Conservation (phyloP, 2,888 invertebrate species). For the Hypselothyrea guttata region DNA sequence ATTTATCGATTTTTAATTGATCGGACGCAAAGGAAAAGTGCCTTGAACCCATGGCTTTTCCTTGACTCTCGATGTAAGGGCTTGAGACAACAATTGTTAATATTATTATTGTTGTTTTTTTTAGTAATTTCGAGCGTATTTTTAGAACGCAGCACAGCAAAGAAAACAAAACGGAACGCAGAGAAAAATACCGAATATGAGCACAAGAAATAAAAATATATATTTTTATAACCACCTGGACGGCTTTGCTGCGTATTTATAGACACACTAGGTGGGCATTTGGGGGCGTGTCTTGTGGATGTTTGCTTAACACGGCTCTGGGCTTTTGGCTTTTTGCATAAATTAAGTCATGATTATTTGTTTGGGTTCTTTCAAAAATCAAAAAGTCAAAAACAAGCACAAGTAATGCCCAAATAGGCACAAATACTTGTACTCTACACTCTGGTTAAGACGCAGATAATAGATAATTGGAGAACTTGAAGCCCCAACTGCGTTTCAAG, state of each 20-base stretch:
- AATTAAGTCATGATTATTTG: constrained; percentile 41
- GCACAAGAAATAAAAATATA: too few species aligned
- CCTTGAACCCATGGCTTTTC: constrained; percentile 58
- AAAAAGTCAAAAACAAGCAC: too few species aligned
- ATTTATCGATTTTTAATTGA: constrained; percentile 68
- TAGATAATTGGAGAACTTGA: background rate
- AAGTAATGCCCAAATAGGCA: constrained; percentile 18
- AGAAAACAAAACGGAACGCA: background rate
- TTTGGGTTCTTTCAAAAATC: background rate
- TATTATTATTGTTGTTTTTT: constrained; percentile 9
- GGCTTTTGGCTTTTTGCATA: constrained; percentile 38
- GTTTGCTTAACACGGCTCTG: constrained; percentile 28
- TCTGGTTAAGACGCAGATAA: background rate
- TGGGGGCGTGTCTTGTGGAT: constrained; percentile 23
- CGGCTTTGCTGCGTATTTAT: constrained; percentile 44
- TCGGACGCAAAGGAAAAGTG: constrained; percentile 32
- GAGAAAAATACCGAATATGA: constrained; percentile 24
- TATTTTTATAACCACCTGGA: constrained; percentile 58
- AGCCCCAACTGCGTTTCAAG: constrained; percentile 1
- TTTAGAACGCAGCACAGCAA: constrained; percentile 25
- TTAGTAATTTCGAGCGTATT: constrained; percentile 17
- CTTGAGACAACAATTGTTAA: too few species aligned
- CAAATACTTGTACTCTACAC: background rate
- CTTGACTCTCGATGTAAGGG: constrained; percentile 23
- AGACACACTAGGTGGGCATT: constrained; percentile 35